phyloP scores from a whole-genome alignment of 2,113 vertebrate genomes.

The Arvicanthis niloticus region DNA sequence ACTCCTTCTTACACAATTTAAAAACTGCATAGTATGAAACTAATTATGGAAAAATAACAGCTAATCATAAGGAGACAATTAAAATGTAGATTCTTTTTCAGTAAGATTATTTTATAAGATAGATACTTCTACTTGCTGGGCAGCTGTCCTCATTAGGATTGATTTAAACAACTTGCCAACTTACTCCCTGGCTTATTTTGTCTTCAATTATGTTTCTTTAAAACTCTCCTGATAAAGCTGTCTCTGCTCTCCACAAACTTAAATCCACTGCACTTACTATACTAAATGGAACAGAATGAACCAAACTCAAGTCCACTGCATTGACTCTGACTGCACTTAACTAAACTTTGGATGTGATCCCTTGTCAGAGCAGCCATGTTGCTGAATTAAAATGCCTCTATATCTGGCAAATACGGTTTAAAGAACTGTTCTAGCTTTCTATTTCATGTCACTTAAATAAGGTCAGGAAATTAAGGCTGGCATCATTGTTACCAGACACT shows the following conservation, averaged over 20 bases:
- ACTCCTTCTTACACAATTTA: conserved; percentile 67
- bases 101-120: conserved; percentile 70
- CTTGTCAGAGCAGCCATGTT: too few species aligned
- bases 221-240: too few species aligned
- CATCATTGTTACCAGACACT: neutral
- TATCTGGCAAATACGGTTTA: neutral
- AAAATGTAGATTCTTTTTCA: conserved; percentile 73
- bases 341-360: too few species aligned
- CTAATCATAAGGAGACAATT: conserved; percentile 78
- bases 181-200: too few species aligned
- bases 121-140: conserved; percentile 70
- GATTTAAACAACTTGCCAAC: conserved; percentile 49
- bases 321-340: too few species aligned
- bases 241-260: too few species aligned
- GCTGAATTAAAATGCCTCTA: too few species aligned
- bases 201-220: too few species aligned
- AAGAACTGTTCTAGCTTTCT: neutral
- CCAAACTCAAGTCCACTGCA: too few species aligned
- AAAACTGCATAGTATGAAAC: conserved; percentile 73
- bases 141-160: conserved; percentile 70
- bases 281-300: too few species aligned
- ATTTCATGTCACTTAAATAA: neutral
- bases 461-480: neutral
- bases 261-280: too few species aligned
- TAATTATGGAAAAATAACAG: conserved; percentile 84